Base-by-base conservation (phyloP, 2,888 invertebrate genomes). In the Agrenia bidenticulata region DNA sequence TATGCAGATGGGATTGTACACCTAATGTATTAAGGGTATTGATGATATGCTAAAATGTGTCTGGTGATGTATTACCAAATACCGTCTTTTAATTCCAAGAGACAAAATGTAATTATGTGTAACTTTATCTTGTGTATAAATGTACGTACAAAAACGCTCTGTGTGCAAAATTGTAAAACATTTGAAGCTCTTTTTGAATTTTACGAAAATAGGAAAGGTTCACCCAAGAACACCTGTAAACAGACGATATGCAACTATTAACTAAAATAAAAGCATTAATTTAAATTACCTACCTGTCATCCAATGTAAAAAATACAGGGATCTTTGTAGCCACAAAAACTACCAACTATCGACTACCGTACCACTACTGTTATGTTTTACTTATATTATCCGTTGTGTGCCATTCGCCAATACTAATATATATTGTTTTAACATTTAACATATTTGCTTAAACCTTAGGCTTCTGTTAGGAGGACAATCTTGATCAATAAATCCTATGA, bases 381-480 rank as follows among this genome's bases (percentile, higher is more conserved):
- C 56, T 63, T 56, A 62, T 27, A 50, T 57, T 56, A 51, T 51
- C 24, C 37, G 58, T 64, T 53, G 59, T 64, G 64, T 64, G 64
- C 64, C 64, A 64, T 64, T 64, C 54, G 59, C 64, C 55, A 64
- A 45, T 45, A 45, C 45, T 19, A 45, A 5, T 45, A 17, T 9
- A 15, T 45, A 45, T 15, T 45, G n/a, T 19, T 45, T 45, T 17
- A 45, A 45, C 15, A 45, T 17, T 17, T 5, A 4, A 19, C 45
- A 5, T 45, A 45, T 45, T 45, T 45, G n/a, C 45, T 41, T 45
- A 37, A 23, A 45, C 45, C 23, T 17, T 42, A 26, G 26, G 42
- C 41, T 45, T 61, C 42, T 54, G 54, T 61, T 61, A 61, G 55
- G 54, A 53, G 51, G 61, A 61, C 61, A 61, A 61, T 61, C 61